Base-by-base conservation (phyloP, 2,113 vertebrate genomes). In the Myotis brandtii region DNA sequence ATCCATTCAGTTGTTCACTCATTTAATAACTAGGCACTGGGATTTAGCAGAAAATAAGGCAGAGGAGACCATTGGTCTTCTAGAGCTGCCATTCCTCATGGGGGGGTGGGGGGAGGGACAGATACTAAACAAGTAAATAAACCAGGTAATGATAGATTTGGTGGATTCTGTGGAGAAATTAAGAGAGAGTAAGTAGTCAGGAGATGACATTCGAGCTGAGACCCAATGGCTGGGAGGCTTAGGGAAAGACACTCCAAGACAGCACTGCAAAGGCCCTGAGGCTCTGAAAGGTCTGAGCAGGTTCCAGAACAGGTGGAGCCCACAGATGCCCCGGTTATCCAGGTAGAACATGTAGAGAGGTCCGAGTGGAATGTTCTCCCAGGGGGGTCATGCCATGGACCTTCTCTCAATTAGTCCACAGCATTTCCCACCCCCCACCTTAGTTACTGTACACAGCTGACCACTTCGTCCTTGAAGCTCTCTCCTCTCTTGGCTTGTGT, bases 341-440 rank as follows among this genome's bases (percentile, higher is more conserved):
- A 1, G 8, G 43, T 8, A 64, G 81, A 73, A 9, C 0, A 0
- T 16, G 37, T 16, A 43, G 72, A 23, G 32, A 18, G 25, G 37
- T 81, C 84, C 30, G 66, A 43, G 12, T 3, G n/a, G 80, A n/a
- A 25, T 2, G 46, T 86, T 64, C 43, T 64, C 30, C 56, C 2
- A 1, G n/a, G 52, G 25, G 10, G 16, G 27, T 20, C 9, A 3
- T 32, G 70, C 79, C 37, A 3, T 11, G 92, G 89, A 70, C 48
- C 54, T n/a, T 17, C 37, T 75, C 76, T 43, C 40, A 11, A 0
- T 6, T 37, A 16, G 5, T 17, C 64, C 43, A 13, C 32, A 40
- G 64, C 25, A 20, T 40, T 70, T 7, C 48, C 17, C 37, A 18
- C 6, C 17, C 12, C 30, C 54, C 52, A 7, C 70, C 75, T 54